Percentiles rank a stretch among this genome's conserved stretches.
Evolutionary conservation across 2,888 invertebrate genomes (phyloP).

Genomic region (Cabera pusaria): DNA sequence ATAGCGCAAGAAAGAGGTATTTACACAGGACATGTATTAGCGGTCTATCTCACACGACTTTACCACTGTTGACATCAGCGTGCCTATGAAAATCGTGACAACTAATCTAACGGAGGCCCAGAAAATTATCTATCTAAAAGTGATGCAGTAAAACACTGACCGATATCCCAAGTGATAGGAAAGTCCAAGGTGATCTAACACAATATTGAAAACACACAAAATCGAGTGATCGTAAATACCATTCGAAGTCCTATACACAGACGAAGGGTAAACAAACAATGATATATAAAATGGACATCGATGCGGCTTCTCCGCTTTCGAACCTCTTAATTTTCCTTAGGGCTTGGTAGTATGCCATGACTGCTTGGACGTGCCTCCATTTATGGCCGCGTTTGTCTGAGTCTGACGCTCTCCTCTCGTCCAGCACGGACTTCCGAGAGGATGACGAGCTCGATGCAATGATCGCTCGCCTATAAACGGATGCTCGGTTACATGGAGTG

Average conservation of each 20-base stretch:
- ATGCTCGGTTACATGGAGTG: slow-evolving; percentile 68
- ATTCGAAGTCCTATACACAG: slow-evolving; percentile 78
- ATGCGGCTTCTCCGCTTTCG: slow-evolving; percentile 58
- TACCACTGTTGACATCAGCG: not conserved
- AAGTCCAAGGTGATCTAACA: slow-evolving; percentile 72
- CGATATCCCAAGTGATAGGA: slow-evolving; percentile 65
- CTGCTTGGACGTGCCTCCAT: slow-evolving; percentile 94
- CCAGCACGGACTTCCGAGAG: slow-evolving; percentile 73
- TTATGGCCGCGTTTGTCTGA: slow-evolving; percentile 85
- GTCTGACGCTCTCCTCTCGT: slow-evolving; percentile 68
- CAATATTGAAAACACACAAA: slow-evolving; percentile 75
- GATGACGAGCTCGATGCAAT: slow-evolving; percentile 77
- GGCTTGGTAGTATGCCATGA: slow-evolving; percentile 95
- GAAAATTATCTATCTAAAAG: slow-evolving; percentile 46
- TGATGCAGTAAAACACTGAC: slow-evolving; percentile 57
- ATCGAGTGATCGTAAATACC: slow-evolving; percentile 68
- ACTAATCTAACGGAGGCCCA: slow-evolving; percentile 38
- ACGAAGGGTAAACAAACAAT: slow-evolving; percentile 75
- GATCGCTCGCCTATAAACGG: slow-evolving; percentile 80
- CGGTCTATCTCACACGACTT: too few species aligned
- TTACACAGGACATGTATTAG: too few species aligned
- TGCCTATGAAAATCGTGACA: slow-evolving; percentile 14
- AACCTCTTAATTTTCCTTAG: slow-evolving; percentile 96
- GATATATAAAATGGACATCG: slow-evolving; percentile 66
- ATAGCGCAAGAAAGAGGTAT: too few species aligned